Percentiles rank a stretch among this genome's conserved stretches.
These are phyloP conservation scores for Horisme vitalbata DNA, from an alignment of 2,888 invertebrate species.

Conservation along the genomic window DNA sequence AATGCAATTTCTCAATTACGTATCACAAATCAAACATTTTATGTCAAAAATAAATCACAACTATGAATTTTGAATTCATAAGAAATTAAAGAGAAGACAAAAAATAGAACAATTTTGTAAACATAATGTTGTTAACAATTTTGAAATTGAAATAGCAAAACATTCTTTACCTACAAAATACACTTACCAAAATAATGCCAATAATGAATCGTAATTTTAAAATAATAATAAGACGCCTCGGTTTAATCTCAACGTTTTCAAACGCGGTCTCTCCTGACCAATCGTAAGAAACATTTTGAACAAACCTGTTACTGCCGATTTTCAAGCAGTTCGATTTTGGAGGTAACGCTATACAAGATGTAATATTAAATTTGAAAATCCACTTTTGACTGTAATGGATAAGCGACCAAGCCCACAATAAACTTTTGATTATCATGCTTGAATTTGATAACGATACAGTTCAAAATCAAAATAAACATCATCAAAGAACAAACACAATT, in stretches of 20 bases:
- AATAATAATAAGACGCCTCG: slow-evolving; percentile 44
- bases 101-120: slow-evolving; percentile 67
- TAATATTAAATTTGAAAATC: slow-evolving; percentile 5
- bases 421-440: not conserved
- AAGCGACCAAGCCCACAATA: slow-evolving; percentile 7
- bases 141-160: slow-evolving; percentile 53
- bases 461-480: slow-evolving; percentile 7
- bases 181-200: slow-evolving; percentile 58
- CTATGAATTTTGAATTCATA: slow-evolving; percentile 83
- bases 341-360: slow-evolving; percentile 2
- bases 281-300: slow-evolving; percentile 33
- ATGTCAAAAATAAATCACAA: slow-evolving; percentile 83
- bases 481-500: slow-evolving; percentile 9
- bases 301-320: slow-evolving; percentile 35
- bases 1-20: slow-evolving; percentile 75
- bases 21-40: slow-evolving; percentile 82
- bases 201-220: slow-evolving; percentile 40
- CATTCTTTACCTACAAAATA: slow-evolving; percentile 54
- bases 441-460: slow-evolving; percentile 9
- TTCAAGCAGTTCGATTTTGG: slow-evolving; percentile 23
- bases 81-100: slow-evolving; percentile 67
- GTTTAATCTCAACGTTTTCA: slow-evolving; percentile 36
- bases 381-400: slow-evolving; percentile 14
- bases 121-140: slow-evolving; percentile 62
- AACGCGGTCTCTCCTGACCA: slow-evolving; percentile 26